Percentiles rank a stretch among this genome's conserved stretches.
These are phyloP conservation scores for Drosophila kuntzei DNA, from an alignment of 2,888 invertebrate genomes.

Conservation along the genomic window DNA sequence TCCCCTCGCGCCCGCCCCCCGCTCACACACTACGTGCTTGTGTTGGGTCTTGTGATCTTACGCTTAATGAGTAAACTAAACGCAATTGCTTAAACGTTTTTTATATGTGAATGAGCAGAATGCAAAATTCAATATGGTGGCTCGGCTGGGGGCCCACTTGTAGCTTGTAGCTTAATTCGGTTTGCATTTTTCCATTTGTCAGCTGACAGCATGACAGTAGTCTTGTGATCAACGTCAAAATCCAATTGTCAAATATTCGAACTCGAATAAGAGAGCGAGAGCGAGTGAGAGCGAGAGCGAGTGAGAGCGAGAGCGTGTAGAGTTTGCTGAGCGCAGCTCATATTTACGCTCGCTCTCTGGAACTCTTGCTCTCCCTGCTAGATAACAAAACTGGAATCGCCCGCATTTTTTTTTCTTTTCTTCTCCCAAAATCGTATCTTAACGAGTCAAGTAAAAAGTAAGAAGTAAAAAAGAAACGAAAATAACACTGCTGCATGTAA, in stretches of 20 bases:
- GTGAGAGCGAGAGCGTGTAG: slow-evolving; percentile 3
- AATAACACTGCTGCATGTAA: slow-evolving; percentile 13
- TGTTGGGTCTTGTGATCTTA: slow-evolving; percentile 70
- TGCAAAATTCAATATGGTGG: slow-evolving; percentile 64
- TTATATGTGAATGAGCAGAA: slow-evolving; percentile 2
- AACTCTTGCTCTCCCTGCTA: slow-evolving; percentile 21
- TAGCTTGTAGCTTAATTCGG: slow-evolving; percentile 29
- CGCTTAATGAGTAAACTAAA: neutral
- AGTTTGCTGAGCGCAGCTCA: slow-evolving; percentile 26
- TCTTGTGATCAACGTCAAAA: slow-evolving; percentile 82
- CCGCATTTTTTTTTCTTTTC: slow-evolving; percentile 47
- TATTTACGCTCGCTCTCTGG: slow-evolving; percentile 6
- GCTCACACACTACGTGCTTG: slow-evolving; percentile 13
- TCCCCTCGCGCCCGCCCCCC: slow-evolving; percentile 26
- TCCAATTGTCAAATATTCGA: slow-evolving; percentile 77
- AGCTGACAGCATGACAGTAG: slow-evolving; percentile 80
- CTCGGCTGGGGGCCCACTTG: slow-evolving; percentile 15
- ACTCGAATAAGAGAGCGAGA: slow-evolving; percentile 66
- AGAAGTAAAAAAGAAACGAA: slow-evolving; percentile 2
- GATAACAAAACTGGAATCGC: slow-evolving; percentile 50
- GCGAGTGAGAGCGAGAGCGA: slow-evolving; percentile 43
- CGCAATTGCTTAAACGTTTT: neutral
- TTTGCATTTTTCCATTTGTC: slow-evolving; percentile 67
- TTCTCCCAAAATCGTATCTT: slow-evolving; percentile 8
- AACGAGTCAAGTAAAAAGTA: slow-evolving; percentile 8